phyloP scores from a whole-genome alignment of 1,140 invertebrate species.

The Danaus plexippus region DNA sequence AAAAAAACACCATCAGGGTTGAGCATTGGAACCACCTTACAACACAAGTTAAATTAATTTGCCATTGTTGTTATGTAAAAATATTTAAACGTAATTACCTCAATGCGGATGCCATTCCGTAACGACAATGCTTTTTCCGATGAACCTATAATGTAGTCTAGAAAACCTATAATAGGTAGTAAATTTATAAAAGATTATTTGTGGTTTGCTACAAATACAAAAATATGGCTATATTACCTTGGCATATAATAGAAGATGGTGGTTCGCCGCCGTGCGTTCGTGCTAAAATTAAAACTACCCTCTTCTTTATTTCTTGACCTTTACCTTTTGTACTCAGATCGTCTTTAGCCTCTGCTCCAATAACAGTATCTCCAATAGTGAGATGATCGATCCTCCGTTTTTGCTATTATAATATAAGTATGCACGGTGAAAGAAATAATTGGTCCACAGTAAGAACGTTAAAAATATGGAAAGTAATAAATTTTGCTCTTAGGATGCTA shows the following conservation, averaged over 20 bases:
- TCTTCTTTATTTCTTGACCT: slow-evolving; percentile 57
- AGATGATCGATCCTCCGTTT: slow-evolving; percentile 89
- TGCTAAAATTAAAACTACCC: slow-evolving; percentile 84
- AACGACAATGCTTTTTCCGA: slow-evolving; percentile 55
- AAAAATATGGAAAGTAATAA: too few relatives aligned
- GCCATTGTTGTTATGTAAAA: background rate
- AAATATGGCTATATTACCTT: slow-evolving; percentile 73
- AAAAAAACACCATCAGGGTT: slow-evolving; percentile 96
- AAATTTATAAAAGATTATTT: background rate
- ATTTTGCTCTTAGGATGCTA: slow-evolving; percentile 35
- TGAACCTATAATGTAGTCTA: slow-evolving; percentile 91
- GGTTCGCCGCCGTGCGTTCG: slow-evolving; percentile 93
- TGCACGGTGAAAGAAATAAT: slow-evolving; percentile 62
- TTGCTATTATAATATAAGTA: slow-evolving; percentile 79
- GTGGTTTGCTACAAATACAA: background rate
- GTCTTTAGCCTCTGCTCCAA: slow-evolving; percentile 52
- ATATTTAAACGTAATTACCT: slow-evolving; percentile 27
- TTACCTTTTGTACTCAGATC: slow-evolving; percentile 40
- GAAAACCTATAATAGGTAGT: slow-evolving; percentile 75
- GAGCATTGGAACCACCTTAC: slow-evolving; percentile 86
- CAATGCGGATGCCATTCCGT: slow-evolving; percentile 46
- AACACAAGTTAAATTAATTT: slow-evolving; percentile 2
- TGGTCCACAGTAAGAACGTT: too few relatives aligned
- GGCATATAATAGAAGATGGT: slow-evolving; percentile 94
- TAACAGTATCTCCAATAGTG: slow-evolving; percentile 80